A percentile compares a stretch with the other conserved stretches of the same genome.
phyloP scores from a whole-genome alignment of 2,888 invertebrate species.

The Hypselothyrea guttata region DNA sequence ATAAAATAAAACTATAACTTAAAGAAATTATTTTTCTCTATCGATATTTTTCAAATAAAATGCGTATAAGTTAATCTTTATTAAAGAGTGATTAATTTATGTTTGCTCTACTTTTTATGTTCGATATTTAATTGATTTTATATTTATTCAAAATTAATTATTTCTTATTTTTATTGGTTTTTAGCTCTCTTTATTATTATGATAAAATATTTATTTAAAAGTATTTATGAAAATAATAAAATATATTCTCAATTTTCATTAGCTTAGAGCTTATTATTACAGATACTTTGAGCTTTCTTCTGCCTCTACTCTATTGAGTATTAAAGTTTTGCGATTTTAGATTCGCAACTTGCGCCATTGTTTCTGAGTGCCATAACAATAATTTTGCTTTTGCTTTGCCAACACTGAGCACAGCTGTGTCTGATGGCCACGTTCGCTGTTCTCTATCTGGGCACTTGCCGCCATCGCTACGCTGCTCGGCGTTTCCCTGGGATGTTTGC shows the following conservation, averaged over 20 bases:
- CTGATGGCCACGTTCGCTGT: constrained; percentile 58
- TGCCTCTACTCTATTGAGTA: background rate
- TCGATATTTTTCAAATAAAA: no score
- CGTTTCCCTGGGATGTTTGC: constrained; percentile 4
- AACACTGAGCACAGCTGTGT: constrained; percentile 49
- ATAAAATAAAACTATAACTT: background rate
- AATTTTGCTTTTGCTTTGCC: constrained; percentile 29
- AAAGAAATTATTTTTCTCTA: background rate
- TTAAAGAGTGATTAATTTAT: no score
- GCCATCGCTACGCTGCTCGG: background rate
- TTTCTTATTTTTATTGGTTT: no score
- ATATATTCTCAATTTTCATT: background rate
- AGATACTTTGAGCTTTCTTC: no score
- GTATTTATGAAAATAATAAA: background rate
- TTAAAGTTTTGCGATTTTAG: constrained; percentile 16
- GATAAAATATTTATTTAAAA: background rate
- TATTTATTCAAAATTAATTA: no score
- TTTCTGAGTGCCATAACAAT: constrained; percentile 40
- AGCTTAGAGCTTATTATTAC: background rate
- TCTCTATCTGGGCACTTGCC: background rate
- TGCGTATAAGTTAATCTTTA: no score
- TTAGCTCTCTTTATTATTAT: background rate
- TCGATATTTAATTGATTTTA: no score
- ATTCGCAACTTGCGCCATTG: constrained; percentile 38
- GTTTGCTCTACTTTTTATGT: no score